Percentiles rank a stretch among this genome's conserved stretches.
phyloP scores from a whole-genome alignment of 1,140 invertebrate species.

The Stegodyphus mimosarum region DNA sequence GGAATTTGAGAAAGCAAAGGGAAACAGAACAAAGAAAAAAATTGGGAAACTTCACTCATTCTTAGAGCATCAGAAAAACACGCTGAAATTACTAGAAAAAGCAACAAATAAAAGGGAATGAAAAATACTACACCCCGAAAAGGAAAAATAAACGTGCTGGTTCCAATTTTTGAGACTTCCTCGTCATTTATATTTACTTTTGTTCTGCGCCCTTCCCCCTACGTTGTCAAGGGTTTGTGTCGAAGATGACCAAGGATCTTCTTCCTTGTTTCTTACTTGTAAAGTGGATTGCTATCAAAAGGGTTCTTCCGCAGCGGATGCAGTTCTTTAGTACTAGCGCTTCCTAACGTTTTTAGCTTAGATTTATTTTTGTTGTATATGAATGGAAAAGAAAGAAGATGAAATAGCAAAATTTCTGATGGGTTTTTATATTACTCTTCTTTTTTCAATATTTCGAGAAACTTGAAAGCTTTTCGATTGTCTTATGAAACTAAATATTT shows the following conservation, averaged over 20 bases:
- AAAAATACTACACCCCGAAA: constrained; percentile 36
- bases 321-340: background rate
- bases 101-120: constrained; percentile 45
- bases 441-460: too few species aligned
- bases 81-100: constrained; percentile 36
- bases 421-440: too few species aligned
- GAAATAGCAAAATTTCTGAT: too few species aligned
- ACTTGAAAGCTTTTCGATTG: too few species aligned
- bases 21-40: background rate
- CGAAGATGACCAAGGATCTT: constrained; percentile 27
- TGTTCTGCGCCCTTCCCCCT: constrained; percentile 26
- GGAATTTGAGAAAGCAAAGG: constrained; percentile 5
- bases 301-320: background rate
- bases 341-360: background rate
- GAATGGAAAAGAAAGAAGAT: too few species aligned
- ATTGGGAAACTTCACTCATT: constrained; percentile 34
- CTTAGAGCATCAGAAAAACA: constrained; percentile 38
- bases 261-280: constrained; percentile 28
- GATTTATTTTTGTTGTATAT: too few species aligned
- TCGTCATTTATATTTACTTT: constrained; percentile 52
- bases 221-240: constrained; percentile 12
- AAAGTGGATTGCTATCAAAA: constrained; percentile 51
- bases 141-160: constrained; percentile 48
- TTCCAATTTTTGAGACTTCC: constrained; percentile 47
- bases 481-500: too few species aligned